Percentiles rank a stretch among this genome's conserved stretches.
Evolutionary conservation across 2,888 invertebrate species (phyloP).

Genomic region (Orthonychiurus folsomi): DNA sequence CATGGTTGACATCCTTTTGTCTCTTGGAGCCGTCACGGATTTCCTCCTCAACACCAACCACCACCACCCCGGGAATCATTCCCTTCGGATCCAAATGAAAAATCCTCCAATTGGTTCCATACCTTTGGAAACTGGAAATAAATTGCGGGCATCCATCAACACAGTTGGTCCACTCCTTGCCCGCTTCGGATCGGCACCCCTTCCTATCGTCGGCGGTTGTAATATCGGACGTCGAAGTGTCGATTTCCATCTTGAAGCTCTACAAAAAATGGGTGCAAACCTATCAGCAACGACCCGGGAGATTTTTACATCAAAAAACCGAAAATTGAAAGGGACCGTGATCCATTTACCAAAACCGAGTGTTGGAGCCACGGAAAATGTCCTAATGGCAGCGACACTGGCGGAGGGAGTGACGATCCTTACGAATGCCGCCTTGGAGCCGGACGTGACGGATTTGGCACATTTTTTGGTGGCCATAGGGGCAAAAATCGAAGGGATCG

Average conservation of each 20-base stretch:
- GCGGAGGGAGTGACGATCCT: slow-evolving; percentile 4
- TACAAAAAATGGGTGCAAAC: background rate
- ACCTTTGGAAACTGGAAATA: background rate
- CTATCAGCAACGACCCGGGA: background rate
- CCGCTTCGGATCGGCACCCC: background rate
- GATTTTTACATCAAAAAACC: background rate
- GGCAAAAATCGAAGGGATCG: slow-evolving; percentile 2
- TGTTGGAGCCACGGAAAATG: slow-evolving; percentile 5
- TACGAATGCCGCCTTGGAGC: background rate
- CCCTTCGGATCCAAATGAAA: background rate
- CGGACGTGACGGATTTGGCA: background rate
- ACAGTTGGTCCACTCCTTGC: background rate
- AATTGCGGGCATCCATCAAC: background rate
- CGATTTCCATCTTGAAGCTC: background rate
- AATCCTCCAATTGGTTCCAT: background rate
- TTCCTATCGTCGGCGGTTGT: background rate
- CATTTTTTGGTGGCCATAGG: background rate
- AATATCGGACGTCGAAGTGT: background rate
- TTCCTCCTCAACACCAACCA: background rate
- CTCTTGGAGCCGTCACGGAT: background rate
- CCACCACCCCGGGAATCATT: background rate
- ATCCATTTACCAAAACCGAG: background rate
- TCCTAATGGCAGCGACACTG: background rate
- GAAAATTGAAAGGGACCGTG: background rate
- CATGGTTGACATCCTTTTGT: background rate